phyloP scores from a whole-genome alignment of 2,113 vertebrate genomes.

The Delphinus delphis region DNA sequence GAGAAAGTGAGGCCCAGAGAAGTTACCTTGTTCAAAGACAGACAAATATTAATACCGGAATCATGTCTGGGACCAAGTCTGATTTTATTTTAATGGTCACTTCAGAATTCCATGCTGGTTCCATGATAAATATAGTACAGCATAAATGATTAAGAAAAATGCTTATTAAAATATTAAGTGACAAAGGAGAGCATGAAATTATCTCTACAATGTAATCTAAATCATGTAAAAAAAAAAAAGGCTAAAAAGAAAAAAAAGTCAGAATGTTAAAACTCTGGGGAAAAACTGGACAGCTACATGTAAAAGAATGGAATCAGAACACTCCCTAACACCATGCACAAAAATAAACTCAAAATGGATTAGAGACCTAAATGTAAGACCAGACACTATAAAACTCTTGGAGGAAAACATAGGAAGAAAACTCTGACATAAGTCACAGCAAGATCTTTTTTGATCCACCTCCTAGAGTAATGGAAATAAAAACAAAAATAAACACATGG shows the following conservation, averaged over 20 bases:
- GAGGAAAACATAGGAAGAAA: too few relatives aligned
- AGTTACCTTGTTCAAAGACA: background rate
- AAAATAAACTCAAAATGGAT: too few relatives aligned
- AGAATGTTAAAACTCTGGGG: background rate
- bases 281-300: too few relatives aligned
- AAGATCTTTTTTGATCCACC: too few relatives aligned
- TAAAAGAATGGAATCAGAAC: too few relatives aligned
- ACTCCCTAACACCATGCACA: too few relatives aligned
- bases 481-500: too few relatives aligned
- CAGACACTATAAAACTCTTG: too few relatives aligned
- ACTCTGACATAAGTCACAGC: too few relatives aligned
- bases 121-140: background rate
- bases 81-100: background rate
- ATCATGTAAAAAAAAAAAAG: background rate
- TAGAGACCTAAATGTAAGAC: too few relatives aligned
- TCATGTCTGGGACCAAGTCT: background rate
- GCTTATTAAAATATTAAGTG: background rate
- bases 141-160: background rate
- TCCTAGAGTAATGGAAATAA: too few relatives aligned
- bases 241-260: background rate
- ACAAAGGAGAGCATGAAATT: background rate
- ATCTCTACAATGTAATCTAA: background rate
- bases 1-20: background rate
- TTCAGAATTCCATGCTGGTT: conserved; percentile 29
- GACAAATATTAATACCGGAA: background rate